phyloP scores from a whole-genome alignment of 2,888 invertebrate genomes.

The Alloscopus bannaensis region DNA sequence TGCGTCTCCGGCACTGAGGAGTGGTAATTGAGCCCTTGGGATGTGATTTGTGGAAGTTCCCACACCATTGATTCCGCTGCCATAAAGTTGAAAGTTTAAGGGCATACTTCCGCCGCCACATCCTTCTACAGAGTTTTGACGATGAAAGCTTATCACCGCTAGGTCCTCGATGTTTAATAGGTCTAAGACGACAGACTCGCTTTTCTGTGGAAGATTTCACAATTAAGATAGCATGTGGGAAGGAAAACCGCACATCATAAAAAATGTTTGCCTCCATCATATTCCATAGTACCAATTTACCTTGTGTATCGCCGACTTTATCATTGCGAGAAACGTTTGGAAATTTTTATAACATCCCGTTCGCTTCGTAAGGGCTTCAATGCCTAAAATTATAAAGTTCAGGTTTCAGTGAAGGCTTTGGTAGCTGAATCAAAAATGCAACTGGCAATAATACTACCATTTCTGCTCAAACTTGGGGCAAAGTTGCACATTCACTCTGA shows the following conservation, averaged over 20 bases:
- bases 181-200: slow-evolving; percentile 78
- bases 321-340: slow-evolving; percentile 78
- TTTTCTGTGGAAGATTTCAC: slow-evolving; percentile 75
- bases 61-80: slow-evolving; percentile 15
- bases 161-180: slow-evolving; percentile 78
- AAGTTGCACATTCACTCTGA: too few species aligned
- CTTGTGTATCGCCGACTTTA: slow-evolving; percentile 78
- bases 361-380: slow-evolving; percentile 79
- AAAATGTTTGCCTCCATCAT: too few species aligned
- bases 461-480: too few species aligned
- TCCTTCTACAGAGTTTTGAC: slow-evolving; percentile 26
- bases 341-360: slow-evolving; percentile 80
- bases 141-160: slow-evolving; percentile 76
- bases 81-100: slow-evolving; percentile 39
- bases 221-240: neutral
- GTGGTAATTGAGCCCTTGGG: too few species aligned
- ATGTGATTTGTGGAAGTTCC: neutral
- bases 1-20: neutral
- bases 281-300: slow-evolving; percentile 74
- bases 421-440: too few species aligned
- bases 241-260: neutral
- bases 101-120: slow-evolving; percentile 1
- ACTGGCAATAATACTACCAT: too few species aligned
- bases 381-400: slow-evolving; percentile 75
- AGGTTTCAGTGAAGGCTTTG: too few species aligned